Conservation (phyloP, 2,113 vertebrate species). For the Rhegmatorhina hoffmannsi region DNA sequence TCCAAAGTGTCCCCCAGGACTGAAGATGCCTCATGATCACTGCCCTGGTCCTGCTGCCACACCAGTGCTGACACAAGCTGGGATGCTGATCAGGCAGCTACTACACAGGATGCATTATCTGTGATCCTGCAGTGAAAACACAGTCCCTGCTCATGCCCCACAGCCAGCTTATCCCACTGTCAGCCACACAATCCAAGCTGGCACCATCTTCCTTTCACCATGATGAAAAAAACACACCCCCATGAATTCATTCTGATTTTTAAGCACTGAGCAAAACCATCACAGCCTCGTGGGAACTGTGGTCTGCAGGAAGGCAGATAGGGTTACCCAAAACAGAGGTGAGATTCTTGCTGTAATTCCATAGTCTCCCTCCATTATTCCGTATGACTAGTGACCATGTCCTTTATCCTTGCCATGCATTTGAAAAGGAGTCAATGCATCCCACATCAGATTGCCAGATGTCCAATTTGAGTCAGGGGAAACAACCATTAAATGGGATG, state of each 20-base stretch:
- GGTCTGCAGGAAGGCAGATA: not conserved
- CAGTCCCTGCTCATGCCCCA: accelerated
- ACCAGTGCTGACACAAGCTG: not conserved
- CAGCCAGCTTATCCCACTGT: not conserved
- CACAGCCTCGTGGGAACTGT: accelerated
- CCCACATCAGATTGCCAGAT: not conserved
- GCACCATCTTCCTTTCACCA: not conserved
- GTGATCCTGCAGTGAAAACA: not conserved
- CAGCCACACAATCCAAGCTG: not conserved
- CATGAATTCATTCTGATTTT: not conserved
- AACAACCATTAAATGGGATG: not conserved
- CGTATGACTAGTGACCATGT: accelerated
- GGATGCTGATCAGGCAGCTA: not conserved
- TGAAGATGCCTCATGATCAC: not conserved
- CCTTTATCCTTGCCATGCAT: not conserved
- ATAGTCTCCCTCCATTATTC: not conserved
- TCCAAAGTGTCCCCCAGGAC: not conserved
- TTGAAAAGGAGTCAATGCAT: not conserved
- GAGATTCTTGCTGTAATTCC: not conserved
- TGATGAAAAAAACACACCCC: not conserved
- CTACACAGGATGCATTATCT: no score
- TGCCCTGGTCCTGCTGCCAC: not conserved
- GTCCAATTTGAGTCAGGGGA: not conserved
- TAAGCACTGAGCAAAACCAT: not conserved
- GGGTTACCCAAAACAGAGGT: not conserved